These are phyloP conservation scores for Diaprepes abbreviatus DNA, from an alignment of 2,888 invertebrate species.

Conservation along the genomic window DNA sequence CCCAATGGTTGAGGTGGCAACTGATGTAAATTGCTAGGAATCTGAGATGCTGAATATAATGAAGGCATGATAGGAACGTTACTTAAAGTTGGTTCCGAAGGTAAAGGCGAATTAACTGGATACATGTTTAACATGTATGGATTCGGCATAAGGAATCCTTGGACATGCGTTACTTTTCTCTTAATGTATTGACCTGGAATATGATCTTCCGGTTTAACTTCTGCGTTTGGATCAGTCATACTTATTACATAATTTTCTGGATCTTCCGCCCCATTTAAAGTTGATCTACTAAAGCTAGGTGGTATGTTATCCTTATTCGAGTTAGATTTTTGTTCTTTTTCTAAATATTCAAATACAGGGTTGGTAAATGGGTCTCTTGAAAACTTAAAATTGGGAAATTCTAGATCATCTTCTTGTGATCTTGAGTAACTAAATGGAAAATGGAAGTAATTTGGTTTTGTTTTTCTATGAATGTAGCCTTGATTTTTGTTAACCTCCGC, in stretches of 20 bases:
- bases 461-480: conserved; percentile 61
- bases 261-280: conserved; percentile 9
- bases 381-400: conserved; percentile 54
- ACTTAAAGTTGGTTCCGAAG: background rate
- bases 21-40: background rate
- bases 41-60: background rate
- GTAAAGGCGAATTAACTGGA: background rate
- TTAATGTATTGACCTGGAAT: conserved; percentile 62
- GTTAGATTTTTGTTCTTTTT: conserved; percentile 48
- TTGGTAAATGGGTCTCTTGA: conserved; percentile 58
- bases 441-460: conserved; percentile 55
- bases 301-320: background rate
- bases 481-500: conserved; percentile 70
- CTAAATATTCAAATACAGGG: conserved; percentile 62
- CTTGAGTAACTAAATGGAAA: conserved; percentile 58
- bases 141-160: conserved; percentile 59
- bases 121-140: conserved; percentile 26
- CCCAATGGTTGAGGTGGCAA: background rate
- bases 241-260: conserved; percentile 44
- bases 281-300: conserved; percentile 40
- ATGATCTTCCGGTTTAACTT: conserved; percentile 56
- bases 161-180: conserved; percentile 65
- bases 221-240: conserved; percentile 50
- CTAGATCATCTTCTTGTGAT: conserved; percentile 47
- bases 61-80: background rate